Percentiles rank a stretch among this genome's conserved stretches.
Conservation (phyloP, 2,888 invertebrate species). For the Operophtera brumata region DNA sequence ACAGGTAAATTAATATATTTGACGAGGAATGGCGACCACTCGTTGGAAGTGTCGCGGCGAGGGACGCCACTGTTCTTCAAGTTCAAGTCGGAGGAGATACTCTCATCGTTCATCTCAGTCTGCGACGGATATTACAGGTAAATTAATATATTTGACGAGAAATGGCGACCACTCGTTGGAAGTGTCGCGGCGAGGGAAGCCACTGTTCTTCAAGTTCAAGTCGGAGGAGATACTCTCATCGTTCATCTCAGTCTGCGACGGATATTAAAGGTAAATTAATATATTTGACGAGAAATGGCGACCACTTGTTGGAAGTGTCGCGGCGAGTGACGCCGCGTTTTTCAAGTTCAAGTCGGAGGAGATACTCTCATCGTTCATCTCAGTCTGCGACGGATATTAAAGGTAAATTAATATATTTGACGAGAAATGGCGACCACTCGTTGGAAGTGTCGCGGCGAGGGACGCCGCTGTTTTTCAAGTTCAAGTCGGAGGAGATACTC, state of each 20-base stretch:
- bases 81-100: conserved; percentile 83
- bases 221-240: conserved; percentile 85
- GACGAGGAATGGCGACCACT: conserved; percentile 86
- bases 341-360: conserved; percentile 85
- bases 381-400: conserved; percentile 92
- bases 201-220: conserved; percentile 86
- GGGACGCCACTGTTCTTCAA: conserved; percentile 88
- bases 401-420: conserved; percentile 88
- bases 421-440: conserved; percentile 85
- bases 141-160: conserved; percentile 88
- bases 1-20: conserved; percentile 88
- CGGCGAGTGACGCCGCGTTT: conserved; percentile 87
- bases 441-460: conserved; percentile 89
- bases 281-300: conserved; percentile 87
- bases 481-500: conserved; percentile 83
- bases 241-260: conserved; percentile 90
- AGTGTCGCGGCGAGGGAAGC: conserved; percentile 88
- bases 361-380: conserved; percentile 88
- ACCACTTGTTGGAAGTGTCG: conserved; percentile 87
- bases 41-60: conserved; percentile 87
- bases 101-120: conserved; percentile 90
- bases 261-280: conserved; percentile 91
- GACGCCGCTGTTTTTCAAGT: conserved; percentile 87
- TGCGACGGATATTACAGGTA: conserved; percentile 92
- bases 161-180: conserved; percentile 86